Evolutionary conservation across 1,140 invertebrate genomes (phyloP).

Genomic region (Cylas formicarius): DNA sequence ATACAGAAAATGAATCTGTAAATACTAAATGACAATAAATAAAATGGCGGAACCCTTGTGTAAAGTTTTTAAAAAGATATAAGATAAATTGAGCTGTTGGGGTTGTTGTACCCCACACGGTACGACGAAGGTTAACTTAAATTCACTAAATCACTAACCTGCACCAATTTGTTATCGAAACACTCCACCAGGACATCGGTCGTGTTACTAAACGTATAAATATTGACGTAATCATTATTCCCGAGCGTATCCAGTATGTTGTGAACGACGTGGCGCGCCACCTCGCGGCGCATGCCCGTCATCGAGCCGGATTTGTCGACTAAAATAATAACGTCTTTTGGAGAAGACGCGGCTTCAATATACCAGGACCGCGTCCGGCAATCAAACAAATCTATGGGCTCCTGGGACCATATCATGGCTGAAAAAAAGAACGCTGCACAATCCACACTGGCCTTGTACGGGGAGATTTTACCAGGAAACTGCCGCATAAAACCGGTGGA

Average conservation of each 20-base stretch:
- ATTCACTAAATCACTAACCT: conserved; percentile 34
- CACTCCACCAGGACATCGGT: conserved; percentile 77
- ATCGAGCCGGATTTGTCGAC: conserved; percentile 89
- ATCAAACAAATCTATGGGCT: conserved; percentile 66
- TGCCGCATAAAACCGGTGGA: conserved; percentile 91
- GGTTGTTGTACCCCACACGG: no score
- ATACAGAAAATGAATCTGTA: no score
- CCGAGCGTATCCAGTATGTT: conserved; percentile 87
- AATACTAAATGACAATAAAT: no score
- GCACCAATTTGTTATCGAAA: conserved; percentile 73
- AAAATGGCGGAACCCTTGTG: no score
- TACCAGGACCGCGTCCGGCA: conserved; percentile 81
- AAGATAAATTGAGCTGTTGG: no score
- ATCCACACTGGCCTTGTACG: not conserved
- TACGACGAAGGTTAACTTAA: not conserved
- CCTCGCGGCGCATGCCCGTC: conserved; percentile 75
- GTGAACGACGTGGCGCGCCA: conserved; percentile 77
- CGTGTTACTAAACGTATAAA: conserved; percentile 53
- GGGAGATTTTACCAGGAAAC: conserved; percentile 64
- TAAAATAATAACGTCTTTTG: conserved; percentile 86
- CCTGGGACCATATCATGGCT: conserved; percentile 42
- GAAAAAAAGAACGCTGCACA: conserved; percentile 13
- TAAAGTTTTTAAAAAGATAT: no score
- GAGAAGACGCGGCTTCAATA: conserved; percentile 83
- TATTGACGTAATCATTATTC: conserved; percentile 91